These are phyloP conservation scores for Digitonthophagus gazella DNA, from an alignment of 2,888 invertebrate species.

Conservation along the genomic window DNA sequence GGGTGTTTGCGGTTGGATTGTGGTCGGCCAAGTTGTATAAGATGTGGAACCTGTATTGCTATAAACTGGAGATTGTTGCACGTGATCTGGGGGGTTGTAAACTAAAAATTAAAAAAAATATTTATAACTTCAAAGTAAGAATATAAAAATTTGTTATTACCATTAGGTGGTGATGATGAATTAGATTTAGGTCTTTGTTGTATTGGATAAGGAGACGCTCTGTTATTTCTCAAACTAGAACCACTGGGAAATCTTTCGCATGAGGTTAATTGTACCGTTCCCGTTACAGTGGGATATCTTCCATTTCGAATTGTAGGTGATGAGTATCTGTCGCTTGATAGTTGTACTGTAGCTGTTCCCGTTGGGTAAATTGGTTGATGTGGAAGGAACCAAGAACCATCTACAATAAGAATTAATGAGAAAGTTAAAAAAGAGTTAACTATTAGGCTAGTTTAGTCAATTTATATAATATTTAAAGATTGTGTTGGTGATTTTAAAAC, in stretches of 20 bases:
- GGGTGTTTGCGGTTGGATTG: slow-evolving; percentile 46
- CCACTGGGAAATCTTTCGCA: slow-evolving; percentile 43
- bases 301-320: slow-evolving; percentile 33
- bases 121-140: neutral
- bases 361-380: slow-evolving; percentile 50
- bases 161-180: slow-evolving; percentile 49
- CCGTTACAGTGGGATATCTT: slow-evolving; percentile 41
- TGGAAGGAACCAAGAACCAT: slow-evolving; percentile 52
- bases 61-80: slow-evolving; percentile 45
- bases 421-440: too few relatives aligned
- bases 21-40: slow-evolving; percentile 48
- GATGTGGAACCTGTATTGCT: slow-evolving; percentile 35
- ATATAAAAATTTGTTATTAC: slow-evolving; percentile 37
- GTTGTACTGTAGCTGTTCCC: slow-evolving; percentile 42
- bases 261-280: slow-evolving; percentile 42
- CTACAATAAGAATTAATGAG: slow-evolving; percentile 37
- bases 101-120: slow-evolving; percentile 39
- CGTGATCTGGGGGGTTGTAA: slow-evolving; percentile 51
- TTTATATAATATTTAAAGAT: too few relatives aligned
- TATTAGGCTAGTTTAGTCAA: too few relatives aligned
- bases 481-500: too few relatives aligned
- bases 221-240: slow-evolving; percentile 39
- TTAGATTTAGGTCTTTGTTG: slow-evolving; percentile 46
- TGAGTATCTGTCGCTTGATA: slow-evolving; percentile 39
- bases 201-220: slow-evolving; percentile 49